Percentiles rank a stretch among this genome's conserved stretches.
These are phyloP conservation scores for Pangasius djambal DNA, from an alignment of 2,797 vertebrate species.

Conservation along the genomic window DNA sequence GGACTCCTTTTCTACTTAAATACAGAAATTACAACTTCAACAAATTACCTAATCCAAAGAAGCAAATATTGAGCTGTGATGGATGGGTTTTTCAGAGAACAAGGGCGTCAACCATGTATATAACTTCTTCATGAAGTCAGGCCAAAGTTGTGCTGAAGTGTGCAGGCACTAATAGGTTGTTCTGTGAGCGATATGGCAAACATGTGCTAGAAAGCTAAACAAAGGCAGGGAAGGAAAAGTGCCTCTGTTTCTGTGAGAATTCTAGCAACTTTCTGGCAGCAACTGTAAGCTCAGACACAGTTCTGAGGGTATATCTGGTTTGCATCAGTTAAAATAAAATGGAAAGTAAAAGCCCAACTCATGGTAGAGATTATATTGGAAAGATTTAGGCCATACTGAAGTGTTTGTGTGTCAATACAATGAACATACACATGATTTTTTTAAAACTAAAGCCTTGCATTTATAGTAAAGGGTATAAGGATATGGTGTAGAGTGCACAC, in stretches of 20 bases:
- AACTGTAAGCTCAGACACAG: constrained; percentile 63
- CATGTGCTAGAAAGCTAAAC: neutral
- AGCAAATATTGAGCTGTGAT: neutral
- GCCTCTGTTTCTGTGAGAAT: constrained; percentile 66
- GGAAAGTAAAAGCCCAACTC: constrained; percentile 41
- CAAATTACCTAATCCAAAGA: constrained; percentile 23
- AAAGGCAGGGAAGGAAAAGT: constrained; percentile 37
- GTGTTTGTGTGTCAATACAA: constrained; percentile 63
- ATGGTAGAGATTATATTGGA: constrained; percentile 68
- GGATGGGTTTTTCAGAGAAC: constrained; percentile 14
- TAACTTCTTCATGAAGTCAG: neutral
- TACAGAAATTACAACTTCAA: neutral
- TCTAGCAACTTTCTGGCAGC: constrained; percentile 62
- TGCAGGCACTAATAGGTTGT: neutral
- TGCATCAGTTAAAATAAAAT: constrained; percentile 61
- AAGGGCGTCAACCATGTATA: neutral
- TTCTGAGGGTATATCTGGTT: constrained; percentile 69
- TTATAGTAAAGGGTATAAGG: neutral
- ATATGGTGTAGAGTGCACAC: neutral
- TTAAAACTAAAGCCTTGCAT: neutral
- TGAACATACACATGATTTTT: neutral
- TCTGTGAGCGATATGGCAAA: constrained; percentile 15
- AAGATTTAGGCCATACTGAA: constrained; percentile 61
- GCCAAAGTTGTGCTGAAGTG: neutral
- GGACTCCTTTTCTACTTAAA: neutral